phyloP scores from a whole-genome alignment of 2,888 invertebrate genomes.

The Caenorhabditis drosophilae region DNA sequence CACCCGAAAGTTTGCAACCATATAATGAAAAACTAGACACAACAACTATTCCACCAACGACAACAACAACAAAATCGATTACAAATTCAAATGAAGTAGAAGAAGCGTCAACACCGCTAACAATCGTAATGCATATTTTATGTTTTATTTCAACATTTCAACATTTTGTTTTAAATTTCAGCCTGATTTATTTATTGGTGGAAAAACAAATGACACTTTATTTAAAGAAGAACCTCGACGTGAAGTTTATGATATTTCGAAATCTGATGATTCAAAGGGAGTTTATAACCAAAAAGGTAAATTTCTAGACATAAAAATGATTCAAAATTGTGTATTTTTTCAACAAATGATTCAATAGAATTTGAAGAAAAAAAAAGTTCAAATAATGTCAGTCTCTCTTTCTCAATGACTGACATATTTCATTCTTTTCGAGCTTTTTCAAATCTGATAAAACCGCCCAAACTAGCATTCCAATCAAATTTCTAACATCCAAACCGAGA shows the following conservation, averaged over 20 bases:
- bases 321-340: too few species aligned
- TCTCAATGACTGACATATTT: too few species aligned
- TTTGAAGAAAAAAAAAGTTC: too few species aligned
- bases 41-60: conserved; percentile 52
- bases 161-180: conserved; percentile 18
- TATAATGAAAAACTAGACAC: conserved; percentile 58
- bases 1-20: conserved; percentile 33
- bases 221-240: conserved; percentile 51
- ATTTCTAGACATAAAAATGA: not conserved
- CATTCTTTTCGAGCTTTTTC: too few species aligned
- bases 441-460: too few species aligned
- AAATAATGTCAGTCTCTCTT: too few species aligned
- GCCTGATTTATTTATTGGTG: conserved; percentile 52
- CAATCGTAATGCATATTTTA: too few species aligned
- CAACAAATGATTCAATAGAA: too few species aligned
- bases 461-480: too few species aligned
- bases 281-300: conserved; percentile 35
- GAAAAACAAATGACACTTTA: conserved; percentile 45
- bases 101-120: conserved; percentile 46
- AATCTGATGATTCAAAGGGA: conserved; percentile 41
- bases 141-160: conserved; percentile 12
- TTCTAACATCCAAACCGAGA: too few species aligned
- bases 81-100: conserved; percentile 23
- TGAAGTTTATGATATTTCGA: conserved; percentile 44
- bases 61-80: conserved; percentile 39